phyloP scores from a whole-genome alignment of 2,888 invertebrate genomes.

The Nycteola revayana region DNA sequence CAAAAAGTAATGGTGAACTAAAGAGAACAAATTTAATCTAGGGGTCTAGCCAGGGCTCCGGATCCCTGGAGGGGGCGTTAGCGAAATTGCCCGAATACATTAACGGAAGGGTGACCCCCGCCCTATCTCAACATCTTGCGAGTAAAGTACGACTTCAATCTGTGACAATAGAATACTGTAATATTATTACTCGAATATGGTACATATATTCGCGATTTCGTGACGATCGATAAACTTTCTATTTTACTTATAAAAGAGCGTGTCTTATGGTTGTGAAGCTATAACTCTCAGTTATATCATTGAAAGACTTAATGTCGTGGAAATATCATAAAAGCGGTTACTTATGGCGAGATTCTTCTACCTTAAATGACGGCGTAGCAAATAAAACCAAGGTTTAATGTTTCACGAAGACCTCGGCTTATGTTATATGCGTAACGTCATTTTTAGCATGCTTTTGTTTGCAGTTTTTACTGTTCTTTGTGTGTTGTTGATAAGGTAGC shows the following conservation, averaged over 20 bases:
- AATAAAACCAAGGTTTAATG: slow-evolving; percentile 59
- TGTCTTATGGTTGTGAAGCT: slow-evolving; percentile 32
- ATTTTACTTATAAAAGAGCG: slow-evolving; percentile 25
- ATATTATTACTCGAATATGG: slow-evolving; percentile 18
- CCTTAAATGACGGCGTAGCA: slow-evolving; percentile 47
- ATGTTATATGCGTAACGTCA: slow-evolving; percentile 39
- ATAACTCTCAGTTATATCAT: slow-evolving; percentile 49
- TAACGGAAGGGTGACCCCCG: slow-evolving; percentile 56
- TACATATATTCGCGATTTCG: slow-evolving; percentile 17
- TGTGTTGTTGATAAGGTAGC: slow-evolving; percentile 19
- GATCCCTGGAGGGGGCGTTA: slow-evolving; percentile 48
- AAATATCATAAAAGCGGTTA: slow-evolving; percentile 55
- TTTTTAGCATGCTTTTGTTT: slow-evolving; percentile 44
- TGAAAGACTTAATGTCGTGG: slow-evolving; percentile 55
- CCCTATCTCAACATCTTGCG: slow-evolving; percentile 69
- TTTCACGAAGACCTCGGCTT: slow-evolving; percentile 40
- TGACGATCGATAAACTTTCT: slow-evolving; percentile 33
- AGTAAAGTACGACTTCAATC: slow-evolving; percentile 55
- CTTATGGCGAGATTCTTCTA: slow-evolving; percentile 58
- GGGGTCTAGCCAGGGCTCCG: slow-evolving; percentile 50
- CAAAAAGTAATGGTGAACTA: slow-evolving; percentile 59
- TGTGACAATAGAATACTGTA: slow-evolving; percentile 45
- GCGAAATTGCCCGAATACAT: slow-evolving; percentile 74
- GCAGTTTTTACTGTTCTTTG: slow-evolving; percentile 34
- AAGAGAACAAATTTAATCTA: slow-evolving; percentile 69